Evolutionary conservation across 1,140 invertebrate species (phyloP).

Genomic region (Eulimnadia texana): DNA sequence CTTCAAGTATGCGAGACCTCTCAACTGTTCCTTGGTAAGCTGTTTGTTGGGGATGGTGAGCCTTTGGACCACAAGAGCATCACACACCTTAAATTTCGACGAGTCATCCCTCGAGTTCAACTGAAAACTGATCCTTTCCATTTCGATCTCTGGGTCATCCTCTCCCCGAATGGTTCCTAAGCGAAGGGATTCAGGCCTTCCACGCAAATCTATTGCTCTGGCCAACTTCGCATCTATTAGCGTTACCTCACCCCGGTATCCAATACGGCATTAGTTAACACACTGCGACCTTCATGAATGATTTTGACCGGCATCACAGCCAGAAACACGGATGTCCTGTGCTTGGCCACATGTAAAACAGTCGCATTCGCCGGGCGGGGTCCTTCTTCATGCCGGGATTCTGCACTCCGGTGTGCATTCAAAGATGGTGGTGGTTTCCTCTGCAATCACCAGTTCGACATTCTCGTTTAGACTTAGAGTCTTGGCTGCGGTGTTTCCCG

Average conservation of each 20-base stretch:
- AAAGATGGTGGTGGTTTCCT: not conserved
- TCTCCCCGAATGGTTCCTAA: not conserved
- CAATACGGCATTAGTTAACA: not conserved
- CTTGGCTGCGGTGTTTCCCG: not conserved
- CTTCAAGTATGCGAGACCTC: not conserved
- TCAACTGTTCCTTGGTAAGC: not conserved
- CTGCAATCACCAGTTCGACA: not conserved
- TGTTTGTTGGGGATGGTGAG: not conserved
- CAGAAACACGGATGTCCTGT: not conserved
- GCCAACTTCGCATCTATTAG: not conserved
- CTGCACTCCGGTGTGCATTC: not conserved
- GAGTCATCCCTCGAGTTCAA: not conserved
- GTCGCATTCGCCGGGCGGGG: not conserved
- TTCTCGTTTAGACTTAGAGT: not conserved
- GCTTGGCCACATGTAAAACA: not conserved
- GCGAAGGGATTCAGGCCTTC: not conserved
- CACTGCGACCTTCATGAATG: not conserved
- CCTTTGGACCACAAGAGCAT: not conserved
- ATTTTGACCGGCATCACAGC: not conserved
- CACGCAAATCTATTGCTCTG: not conserved
- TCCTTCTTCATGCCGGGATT: not conserved
- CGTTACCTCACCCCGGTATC: constrained; percentile 9
- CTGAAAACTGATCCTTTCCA: not conserved
- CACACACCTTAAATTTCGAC: not conserved
- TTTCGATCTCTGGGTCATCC: not conserved